Evolutionary conservation across 2,888 invertebrate species (phyloP).

Genomic region (Sarcophaga caerulescens): DNA sequence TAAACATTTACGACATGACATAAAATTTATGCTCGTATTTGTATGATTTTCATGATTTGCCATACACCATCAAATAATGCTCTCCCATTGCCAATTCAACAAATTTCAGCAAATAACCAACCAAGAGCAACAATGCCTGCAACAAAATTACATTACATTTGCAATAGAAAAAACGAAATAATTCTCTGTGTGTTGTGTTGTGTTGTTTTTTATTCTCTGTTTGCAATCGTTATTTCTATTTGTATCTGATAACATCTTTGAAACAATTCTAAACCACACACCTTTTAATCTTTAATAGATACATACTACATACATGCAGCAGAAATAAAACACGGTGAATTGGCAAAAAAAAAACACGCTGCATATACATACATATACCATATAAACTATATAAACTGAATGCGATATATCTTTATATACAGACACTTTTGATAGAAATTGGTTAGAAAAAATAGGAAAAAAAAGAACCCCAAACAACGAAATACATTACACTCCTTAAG

Average conservation of each 20-base stretch:
- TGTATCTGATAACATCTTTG: slow-evolving; percentile 66
- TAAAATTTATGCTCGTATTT: slow-evolving; percentile 54
- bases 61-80: slow-evolving; percentile 42
- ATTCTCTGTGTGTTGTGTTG: slow-evolving; percentile 8
- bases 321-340: slow-evolving; percentile 49
- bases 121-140: slow-evolving; percentile 5
- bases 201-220: not conserved
- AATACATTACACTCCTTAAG: slow-evolving; percentile 59
- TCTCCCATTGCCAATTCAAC: slow-evolving; percentile 32
- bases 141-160: slow-evolving; percentile 31
- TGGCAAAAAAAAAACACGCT: slow-evolving; percentile 25
- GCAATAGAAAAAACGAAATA: slow-evolving; percentile 30
- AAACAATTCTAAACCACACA: slow-evolving; percentile 68
- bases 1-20: slow-evolving; percentile 67
- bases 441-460: not conserved
- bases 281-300: slow-evolving; percentile 68
- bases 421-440: slow-evolving; percentile 58
- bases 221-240: slow-evolving; percentile 48
- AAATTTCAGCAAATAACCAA: slow-evolving; percentile 3
- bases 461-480: slow-evolving; percentile 5
- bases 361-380: not conserved
- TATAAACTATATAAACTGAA: slow-evolving; percentile 12
- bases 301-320: slow-evolving; percentile 63
- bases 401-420: slow-evolving; percentile 62
- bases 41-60: slow-evolving; percentile 50